These are phyloP conservation scores for Chelonus formosanus DNA, from an alignment of 2,888 invertebrate genomes.

Conservation along the genomic window DNA sequence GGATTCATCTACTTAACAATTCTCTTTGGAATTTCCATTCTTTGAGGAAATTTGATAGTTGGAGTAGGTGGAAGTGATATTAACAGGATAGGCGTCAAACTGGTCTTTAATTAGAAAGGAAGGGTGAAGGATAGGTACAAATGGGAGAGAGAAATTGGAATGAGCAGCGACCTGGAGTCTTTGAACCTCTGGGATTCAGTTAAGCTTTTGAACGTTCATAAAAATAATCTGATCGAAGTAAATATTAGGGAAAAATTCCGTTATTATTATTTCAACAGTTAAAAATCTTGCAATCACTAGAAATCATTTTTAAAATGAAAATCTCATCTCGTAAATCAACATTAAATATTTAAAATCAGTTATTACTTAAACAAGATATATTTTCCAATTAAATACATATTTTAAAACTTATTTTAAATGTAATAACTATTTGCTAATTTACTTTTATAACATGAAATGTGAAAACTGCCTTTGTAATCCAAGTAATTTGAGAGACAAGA, in stretches of 20 bases:
- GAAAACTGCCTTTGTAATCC: neutral
- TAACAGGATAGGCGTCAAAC: slow-evolving; percentile 42
- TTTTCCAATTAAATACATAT: no score
- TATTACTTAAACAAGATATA: no score
- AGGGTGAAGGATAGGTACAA: slow-evolving; percentile 18
- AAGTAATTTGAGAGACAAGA: neutral
- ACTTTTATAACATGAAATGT: no score
- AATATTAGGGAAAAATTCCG: no score
- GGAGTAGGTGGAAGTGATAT: slow-evolving; percentile 43
- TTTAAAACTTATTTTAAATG: no score
- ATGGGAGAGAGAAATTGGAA: slow-evolving; percentile 18
- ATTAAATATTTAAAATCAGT: no score
- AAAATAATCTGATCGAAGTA: neutral
- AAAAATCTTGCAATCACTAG: no score
- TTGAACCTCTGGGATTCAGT: slow-evolving; percentile 18
- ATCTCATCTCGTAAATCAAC: no score
- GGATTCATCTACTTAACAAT: slow-evolving; percentile 1
- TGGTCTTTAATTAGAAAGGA: slow-evolving; percentile 42
- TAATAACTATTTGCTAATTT: no score
- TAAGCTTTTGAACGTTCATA: slow-evolving; percentile 15
- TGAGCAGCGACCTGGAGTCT: slow-evolving; percentile 29
- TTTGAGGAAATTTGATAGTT: slow-evolving; percentile 24
- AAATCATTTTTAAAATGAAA: no score
- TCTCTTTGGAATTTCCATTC: slow-evolving; percentile 30
- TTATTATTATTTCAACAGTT: no score